Evolutionary conservation across 2,888 invertebrate genomes (phyloP).

Genomic region (Thysanoteuthis rhombus): DNA sequence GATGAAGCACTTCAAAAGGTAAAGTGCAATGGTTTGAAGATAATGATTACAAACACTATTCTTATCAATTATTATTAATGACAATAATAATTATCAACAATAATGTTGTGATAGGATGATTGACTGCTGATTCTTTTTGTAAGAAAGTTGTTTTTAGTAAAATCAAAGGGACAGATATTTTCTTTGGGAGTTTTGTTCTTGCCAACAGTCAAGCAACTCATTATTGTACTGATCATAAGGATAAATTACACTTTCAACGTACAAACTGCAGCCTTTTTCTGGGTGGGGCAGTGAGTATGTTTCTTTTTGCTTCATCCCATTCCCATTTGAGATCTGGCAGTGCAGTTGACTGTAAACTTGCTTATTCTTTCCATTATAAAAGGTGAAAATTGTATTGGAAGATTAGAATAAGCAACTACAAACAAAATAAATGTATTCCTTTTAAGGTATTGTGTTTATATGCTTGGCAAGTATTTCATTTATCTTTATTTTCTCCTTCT

Average conservation of each 20-base stretch:
- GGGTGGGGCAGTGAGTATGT: neutral
- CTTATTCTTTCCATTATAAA: neutral
- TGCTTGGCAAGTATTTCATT: neutral
- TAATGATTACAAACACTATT: too few relatives aligned
- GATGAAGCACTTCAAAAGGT: too few relatives aligned
- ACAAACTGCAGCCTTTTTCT: neutral
- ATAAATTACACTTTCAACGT: neutral
- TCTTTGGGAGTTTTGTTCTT: neutral
- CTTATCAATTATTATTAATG: neutral
- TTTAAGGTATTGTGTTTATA: neutral
- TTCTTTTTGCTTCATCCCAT: neutral
- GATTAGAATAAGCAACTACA: neutral
- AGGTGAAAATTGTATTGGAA: neutral
- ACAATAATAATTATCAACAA: neutral
- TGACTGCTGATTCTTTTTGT: neutral
- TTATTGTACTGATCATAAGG: neutral
- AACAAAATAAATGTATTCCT: neutral
- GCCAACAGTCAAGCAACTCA: neutral
- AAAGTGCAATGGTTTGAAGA: too few relatives aligned
- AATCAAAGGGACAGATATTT: neutral
- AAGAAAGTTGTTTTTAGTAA: neutral
- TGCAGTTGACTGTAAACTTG: neutral
- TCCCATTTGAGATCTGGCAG: neutral
- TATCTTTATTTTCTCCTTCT: neutral
- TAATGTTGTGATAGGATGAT: neutral